phyloP scores from a whole-genome alignment of 92 coral and sea anemone species.

The Galaxea fascicularis region DNA sequence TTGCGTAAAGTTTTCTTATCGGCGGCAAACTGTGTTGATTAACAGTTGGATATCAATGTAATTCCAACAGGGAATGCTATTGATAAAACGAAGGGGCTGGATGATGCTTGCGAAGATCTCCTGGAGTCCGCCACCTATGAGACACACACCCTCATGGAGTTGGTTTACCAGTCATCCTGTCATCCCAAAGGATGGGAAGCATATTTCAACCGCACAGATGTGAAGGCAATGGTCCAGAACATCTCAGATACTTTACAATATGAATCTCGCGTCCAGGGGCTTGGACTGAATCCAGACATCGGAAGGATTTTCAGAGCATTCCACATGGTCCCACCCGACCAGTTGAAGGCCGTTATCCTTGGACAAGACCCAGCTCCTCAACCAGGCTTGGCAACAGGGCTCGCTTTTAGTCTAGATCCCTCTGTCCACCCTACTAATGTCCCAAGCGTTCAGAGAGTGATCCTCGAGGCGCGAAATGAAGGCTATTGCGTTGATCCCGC shows the following conservation, averaged over 20 bases:
- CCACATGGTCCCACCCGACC: constrained; percentile 63
- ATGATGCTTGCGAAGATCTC: constrained; percentile 17
- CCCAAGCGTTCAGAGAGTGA: constrained; percentile 74
- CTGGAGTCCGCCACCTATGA: constrained; percentile 59
- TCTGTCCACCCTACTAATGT: constrained; percentile 52
- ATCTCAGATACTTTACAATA: constrained; percentile 50
- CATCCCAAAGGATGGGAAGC: constrained; percentile 70
- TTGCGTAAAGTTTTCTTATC: no score
- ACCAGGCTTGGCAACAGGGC: constrained; percentile 78
- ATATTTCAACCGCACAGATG: constrained; percentile 30
- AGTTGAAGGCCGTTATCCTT: constrained; percentile 47
- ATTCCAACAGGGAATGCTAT: not conserved
- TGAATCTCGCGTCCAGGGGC: constrained; percentile 37
- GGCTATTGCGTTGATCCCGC: constrained; percentile 59
- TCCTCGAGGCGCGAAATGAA: constrained; percentile 71
- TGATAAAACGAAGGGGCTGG: not conserved
- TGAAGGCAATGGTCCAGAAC: constrained; percentile 21
- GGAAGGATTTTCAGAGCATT: constrained; percentile 76
- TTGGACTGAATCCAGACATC: constrained; percentile 64
- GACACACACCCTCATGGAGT: constrained; percentile 38
- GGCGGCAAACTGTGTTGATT: no score
- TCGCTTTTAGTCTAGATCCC: constrained; percentile 67
- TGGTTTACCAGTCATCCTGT: constrained; percentile 46
- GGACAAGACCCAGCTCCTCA: constrained; percentile 81
- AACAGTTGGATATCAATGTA: no score